These are phyloP conservation scores for Hemiprocne comata DNA, from an alignment of 2,113 vertebrate species.

Conservation along the genomic window DNA sequence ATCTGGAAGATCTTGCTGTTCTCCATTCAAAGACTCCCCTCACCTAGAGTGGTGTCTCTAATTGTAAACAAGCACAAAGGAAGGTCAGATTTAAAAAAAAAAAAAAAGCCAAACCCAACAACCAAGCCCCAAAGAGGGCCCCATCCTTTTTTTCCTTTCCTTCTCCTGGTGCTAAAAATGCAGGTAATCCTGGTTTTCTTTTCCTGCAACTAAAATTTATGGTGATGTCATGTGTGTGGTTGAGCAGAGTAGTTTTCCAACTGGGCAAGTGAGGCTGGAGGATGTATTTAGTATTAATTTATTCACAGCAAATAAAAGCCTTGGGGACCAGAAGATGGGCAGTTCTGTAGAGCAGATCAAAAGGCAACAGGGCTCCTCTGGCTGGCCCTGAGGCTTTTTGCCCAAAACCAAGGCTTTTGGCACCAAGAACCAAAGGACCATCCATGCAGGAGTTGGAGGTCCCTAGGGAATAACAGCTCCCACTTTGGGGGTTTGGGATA, in stretches of 20 bases:
- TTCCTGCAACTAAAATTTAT: constrained; percentile 13
- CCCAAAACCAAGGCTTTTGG: background rate
- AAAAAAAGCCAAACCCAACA: background rate
- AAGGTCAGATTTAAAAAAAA: background rate
- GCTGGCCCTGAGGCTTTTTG: background rate
- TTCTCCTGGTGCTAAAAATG: constrained; percentile 2
- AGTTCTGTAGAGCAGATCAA: background rate
- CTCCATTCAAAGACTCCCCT: background rate
- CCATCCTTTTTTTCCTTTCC: background rate
- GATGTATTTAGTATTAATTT: constrained; percentile 17
- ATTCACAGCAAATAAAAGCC: constrained; percentile 29
- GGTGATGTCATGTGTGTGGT: constrained; percentile 31
- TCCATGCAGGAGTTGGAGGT: rapidly evolving
- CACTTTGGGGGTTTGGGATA: background rate
- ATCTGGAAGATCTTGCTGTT: constrained; percentile 32
- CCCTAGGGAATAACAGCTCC: background rate
- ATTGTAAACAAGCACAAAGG: constrained; percentile 36
- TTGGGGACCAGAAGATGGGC: background rate
- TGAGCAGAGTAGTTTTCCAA: constrained; percentile 24
- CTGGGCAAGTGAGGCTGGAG: background rate
- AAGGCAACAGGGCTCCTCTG: background rate
- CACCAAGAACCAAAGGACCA: background rate
- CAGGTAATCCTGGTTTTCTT: constrained; percentile 43
- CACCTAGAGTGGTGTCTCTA: background rate
- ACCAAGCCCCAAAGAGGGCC: background rate